These are phyloP conservation scores for Tetramorium alpestre DNA, from an alignment of 1,140 invertebrate genomes.

Conservation along the genomic window DNA sequence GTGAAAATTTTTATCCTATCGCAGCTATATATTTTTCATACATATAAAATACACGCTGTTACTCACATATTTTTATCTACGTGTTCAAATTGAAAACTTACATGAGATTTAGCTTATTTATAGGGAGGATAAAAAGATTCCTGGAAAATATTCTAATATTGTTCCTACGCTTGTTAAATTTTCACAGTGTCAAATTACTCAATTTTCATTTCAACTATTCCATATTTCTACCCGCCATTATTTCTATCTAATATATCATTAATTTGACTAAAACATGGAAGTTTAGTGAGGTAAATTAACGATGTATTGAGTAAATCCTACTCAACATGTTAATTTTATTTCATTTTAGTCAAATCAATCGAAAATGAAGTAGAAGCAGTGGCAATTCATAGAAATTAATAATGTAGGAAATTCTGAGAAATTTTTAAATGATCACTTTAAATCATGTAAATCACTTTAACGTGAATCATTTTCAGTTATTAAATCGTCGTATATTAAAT, in stretches of 20 bases:
- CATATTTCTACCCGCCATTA: too few relatives aligned
- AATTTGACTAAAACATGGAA: too few relatives aligned
- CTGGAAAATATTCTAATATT: background rate
- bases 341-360: too few relatives aligned
- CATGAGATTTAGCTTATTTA: background rate
- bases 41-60: background rate
- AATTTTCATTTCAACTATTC: too few relatives aligned
- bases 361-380: too few relatives aligned
- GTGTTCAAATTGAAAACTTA: background rate
- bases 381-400: too few relatives aligned
- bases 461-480: background rate
- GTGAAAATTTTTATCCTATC: slow-evolving; percentile 21
- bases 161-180: too few relatives aligned
- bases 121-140: background rate
- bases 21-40: background rate
- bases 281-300: too few relatives aligned
- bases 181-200: too few relatives aligned
- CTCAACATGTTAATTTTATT: too few relatives aligned
- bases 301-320: too few relatives aligned
- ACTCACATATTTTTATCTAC: background rate
- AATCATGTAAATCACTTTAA: background rate
- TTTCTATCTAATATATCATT: too few relatives aligned
- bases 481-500: background rate
- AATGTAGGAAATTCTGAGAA: background rate
- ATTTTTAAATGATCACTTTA: background rate